A percentile compares a stretch with the other conserved stretches of the same genome.
phyloP scores from a whole-genome alignment of 2,113 vertebrate species.

The Limanda limanda region DNA sequence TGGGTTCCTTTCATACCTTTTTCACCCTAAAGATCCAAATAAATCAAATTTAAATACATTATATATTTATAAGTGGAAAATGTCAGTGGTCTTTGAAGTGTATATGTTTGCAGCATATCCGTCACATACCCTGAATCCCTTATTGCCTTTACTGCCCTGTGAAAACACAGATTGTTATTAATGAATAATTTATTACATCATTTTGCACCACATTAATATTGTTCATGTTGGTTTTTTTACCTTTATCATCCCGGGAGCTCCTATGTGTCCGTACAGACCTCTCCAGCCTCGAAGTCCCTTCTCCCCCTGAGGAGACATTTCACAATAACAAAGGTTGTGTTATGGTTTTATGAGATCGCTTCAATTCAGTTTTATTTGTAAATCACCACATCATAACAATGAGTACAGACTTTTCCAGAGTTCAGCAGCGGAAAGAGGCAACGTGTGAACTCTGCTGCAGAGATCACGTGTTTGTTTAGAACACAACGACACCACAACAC shows the following conservation, averaged over 20 bases:
- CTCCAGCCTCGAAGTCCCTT: conserved; percentile 71
- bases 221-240: conserved; percentile 24
- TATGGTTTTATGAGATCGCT: no score
- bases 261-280: conserved; percentile 68
- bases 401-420: no score
- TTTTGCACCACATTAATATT: no score
- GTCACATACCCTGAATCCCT: conserved; percentile 58
- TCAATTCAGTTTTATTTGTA: no score
- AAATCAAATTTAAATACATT: background rate
- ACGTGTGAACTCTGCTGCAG: no score
- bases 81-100: background rate
- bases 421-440: no score
- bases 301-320: conserved; percentile 54
- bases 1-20: conserved; percentile 47
- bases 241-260: conserved; percentile 66
- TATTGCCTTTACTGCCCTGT: conserved; percentile 56
- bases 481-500: no score
- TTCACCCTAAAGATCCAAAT: conserved; percentile 46
- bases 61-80: background rate
- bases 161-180: conserved; percentile 2
- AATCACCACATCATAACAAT: no score
- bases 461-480: no score
- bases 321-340: no score
- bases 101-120: background rate
- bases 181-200: background rate